Percentiles rank a stretch among this genome's conserved stretches.
phyloP scores from a whole-genome alignment of 2,113 vertebrate genomes.

The Hypomesus transpacificus region DNA sequence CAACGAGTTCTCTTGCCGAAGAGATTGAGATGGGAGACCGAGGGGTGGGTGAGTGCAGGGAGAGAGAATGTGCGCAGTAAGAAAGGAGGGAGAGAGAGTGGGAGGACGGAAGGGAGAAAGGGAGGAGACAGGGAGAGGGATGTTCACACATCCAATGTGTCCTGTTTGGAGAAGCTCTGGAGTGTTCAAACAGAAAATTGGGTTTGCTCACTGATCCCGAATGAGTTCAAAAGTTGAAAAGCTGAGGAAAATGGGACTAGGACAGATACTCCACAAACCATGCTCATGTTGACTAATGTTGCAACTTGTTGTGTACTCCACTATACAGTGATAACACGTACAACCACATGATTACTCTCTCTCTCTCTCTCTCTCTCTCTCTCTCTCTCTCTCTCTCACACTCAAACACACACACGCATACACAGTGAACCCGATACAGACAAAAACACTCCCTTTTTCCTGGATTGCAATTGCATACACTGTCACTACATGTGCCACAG shows the following conservation, averaged over 20 bases:
- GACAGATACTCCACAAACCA: background rate
- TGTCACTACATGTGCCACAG: background rate
- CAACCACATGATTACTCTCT: background rate
- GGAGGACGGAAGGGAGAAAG: too few relatives aligned
- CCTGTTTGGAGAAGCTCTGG: background rate
- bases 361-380: too few relatives aligned
- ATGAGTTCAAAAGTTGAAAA: conserved; percentile 9
- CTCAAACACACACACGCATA: background rate
- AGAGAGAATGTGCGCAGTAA: too few relatives aligned
- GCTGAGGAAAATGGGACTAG: background rate
- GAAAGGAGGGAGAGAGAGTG: too few relatives aligned
- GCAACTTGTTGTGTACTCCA: background rate
- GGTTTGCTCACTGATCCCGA: conserved; percentile 10
- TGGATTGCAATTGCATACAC: background rate
- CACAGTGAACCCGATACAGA: background rate
- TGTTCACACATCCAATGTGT: conserved; percentile 8
- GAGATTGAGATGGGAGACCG: too few relatives aligned
- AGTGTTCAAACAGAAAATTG: conserved; percentile 8
- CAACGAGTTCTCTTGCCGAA: too few relatives aligned
- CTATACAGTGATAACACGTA: background rate
- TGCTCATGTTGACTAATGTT: background rate
- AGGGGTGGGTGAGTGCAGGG: too few relatives aligned
- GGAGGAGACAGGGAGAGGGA: background rate
- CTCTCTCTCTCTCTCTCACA: too few relatives aligned
- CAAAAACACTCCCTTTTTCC: background rate